A percentile compares a stretch with the other conserved stretches of the same genome.
Conservation (phyloP, 2,797 vertebrate species). For the Enteromius argenteus region DNA sequence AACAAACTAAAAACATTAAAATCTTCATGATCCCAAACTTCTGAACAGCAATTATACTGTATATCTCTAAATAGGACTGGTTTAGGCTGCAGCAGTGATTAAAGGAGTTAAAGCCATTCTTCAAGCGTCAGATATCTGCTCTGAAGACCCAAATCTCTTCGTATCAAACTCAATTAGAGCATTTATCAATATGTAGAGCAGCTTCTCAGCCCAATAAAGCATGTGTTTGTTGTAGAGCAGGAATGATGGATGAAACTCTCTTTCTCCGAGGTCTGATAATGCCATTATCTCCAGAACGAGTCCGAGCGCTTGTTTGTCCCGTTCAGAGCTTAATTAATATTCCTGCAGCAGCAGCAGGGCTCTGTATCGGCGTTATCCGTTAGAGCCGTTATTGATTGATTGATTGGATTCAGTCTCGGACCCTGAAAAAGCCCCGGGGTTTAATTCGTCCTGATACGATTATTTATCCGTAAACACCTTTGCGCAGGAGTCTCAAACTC, state of each 20-base stretch:
- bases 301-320: neutral
- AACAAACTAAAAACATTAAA: too few relatives aligned
- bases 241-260: slow-evolving; percentile 1
- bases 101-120: neutral
- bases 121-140: slow-evolving; percentile 1
- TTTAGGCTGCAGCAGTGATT: neutral
- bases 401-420: slow-evolving; percentile 29
- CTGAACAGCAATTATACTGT: too few relatives aligned
- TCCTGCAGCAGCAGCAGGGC: neutral
- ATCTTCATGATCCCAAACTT: too few relatives aligned
- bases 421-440: neutral
- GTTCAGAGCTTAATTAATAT: slow-evolving; percentile 42
- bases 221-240: slow-evolving; percentile 3
- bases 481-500: slow-evolving; percentile 41
- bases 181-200: neutral
- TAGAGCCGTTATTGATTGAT: slow-evolving; percentile 53
- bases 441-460: slow-evolving; percentile 33
- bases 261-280: slow-evolving; percentile 6
- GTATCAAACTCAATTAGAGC: neutral
- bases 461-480: slow-evolving; percentile 40
- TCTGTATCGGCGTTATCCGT: slow-evolving; percentile 20
- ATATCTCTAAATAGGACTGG: neutral
- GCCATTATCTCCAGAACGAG: neutral
- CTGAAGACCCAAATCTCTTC: neutral
- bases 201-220: neutral